Evolutionary conservation across 2,888 invertebrate species (phyloP).

Genomic region (Ormyrus thymus): DNA sequence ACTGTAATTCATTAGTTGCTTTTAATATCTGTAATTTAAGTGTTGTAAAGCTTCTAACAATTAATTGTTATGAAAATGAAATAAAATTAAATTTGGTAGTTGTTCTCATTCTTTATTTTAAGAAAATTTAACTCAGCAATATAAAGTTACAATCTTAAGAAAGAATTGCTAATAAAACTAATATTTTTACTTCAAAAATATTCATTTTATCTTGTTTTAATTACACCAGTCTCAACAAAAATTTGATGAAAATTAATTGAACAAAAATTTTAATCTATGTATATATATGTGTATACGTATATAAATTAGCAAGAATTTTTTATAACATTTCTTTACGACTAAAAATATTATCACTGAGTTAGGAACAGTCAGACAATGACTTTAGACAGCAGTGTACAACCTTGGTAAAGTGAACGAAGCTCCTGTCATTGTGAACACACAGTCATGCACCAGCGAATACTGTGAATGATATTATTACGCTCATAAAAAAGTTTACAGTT

Average conservation of each 20-base stretch:
- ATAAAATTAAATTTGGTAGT: too few species aligned
- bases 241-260: constrained; percentile 28
- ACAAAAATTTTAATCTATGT: constrained; percentile 7
- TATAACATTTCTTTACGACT: constrained; percentile 41
- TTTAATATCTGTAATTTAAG: too few species aligned
- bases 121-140: too few species aligned
- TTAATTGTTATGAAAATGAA: too few species aligned
- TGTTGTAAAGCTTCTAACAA: too few species aligned
- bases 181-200: too few species aligned
- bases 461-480: constrained; percentile 47
- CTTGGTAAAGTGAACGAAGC: constrained; percentile 44
- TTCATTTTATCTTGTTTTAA: neutral
- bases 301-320: constrained; percentile 5
- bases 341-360: constrained; percentile 22
- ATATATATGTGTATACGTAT: neutral
- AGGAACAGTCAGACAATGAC: constrained; percentile 38
- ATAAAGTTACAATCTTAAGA: too few species aligned
- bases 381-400: constrained; percentile 21
- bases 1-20: constrained; percentile 8
- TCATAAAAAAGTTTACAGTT: constrained; percentile 54
- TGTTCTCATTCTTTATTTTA: too few species aligned
- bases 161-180: too few species aligned
- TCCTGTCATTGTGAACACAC: constrained; percentile 45
- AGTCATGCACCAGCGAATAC: constrained; percentile 48
- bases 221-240: neutral